Evolutionary conservation across 37 sponge, comb jelly and placozoan genomes (phyloP), one percentile per base, ranked within the genome.

Genomic region (Spongilla lacustris): DNA sequence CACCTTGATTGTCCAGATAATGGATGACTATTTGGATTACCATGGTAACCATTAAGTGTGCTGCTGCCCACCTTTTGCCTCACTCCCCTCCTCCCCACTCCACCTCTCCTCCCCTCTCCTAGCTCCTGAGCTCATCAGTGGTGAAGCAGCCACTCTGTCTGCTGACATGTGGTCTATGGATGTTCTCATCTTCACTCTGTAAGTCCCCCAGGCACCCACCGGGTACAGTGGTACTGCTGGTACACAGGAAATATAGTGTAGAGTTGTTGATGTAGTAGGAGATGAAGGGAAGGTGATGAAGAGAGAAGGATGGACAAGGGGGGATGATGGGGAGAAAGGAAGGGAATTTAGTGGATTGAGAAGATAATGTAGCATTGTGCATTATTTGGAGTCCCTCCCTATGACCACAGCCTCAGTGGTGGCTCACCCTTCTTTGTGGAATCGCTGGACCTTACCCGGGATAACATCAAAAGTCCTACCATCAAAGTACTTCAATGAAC

Each of bases 91-190:
- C 79, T 36, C 3, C 4, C 10, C 35, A 35, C 76, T 10, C 4
- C 4, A 29, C 34, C 30, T 32, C 10, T 10, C 76, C 36, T 12
- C 76, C 81, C n/a, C n/a, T n/a, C n/a, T n/a, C n/a, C 17, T 37
- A 94, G 95, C 95, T 73, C 95, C 95, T n/a, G 95, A 94, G 82
- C 32, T 94, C 27, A 31, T 94, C 10, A 32, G 66, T 2, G 77
- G 50, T 2, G 35, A 88, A 77, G 76, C 92, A 2, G 95, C 88
- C 24, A 67, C 91, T 71, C 34, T 67, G 67, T 86, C 83, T 36
- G 85, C 95, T 22, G 95, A 94, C 82, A 88, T 91, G 81, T 94
- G 95, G 95, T 88, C 86, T 8, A 28, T 88, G 36, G 89, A 86
- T 41, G 86, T 71, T 10, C 74, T 89, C 9, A 30, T 87, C 11